These are phyloP conservation scores for Dascillus cervinus DNA, from an alignment of 2,888 invertebrate genomes.

Conservation along the genomic window DNA sequence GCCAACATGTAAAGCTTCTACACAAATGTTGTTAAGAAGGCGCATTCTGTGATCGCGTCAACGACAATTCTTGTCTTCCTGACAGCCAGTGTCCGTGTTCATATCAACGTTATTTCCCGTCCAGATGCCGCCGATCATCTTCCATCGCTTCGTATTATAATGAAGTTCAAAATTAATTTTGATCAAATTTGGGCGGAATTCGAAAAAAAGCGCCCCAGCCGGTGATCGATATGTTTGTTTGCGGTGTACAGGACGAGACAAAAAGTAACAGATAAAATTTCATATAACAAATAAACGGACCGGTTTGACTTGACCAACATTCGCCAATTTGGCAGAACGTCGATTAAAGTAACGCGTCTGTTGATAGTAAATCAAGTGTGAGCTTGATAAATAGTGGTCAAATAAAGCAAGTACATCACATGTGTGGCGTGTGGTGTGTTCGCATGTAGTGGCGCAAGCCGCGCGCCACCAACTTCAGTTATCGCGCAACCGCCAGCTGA, in stretches of 20 bases:
- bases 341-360: slow-evolving; percentile 24
- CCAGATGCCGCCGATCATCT: slow-evolving; percentile 21
- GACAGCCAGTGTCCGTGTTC: slow-evolving; percentile 21
- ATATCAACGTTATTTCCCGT: slow-evolving; percentile 21
- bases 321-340: slow-evolving; percentile 11
- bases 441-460: slow-evolving; percentile 8
- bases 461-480: slow-evolving; percentile 16
- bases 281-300: too few species aligned
- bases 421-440: slow-evolving; percentile 16
- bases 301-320: too few species aligned
- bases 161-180: slow-evolving; percentile 26
- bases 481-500: slow-evolving; percentile 28
- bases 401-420: slow-evolving; percentile 20
- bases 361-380: slow-evolving; percentile 34
- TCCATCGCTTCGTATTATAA: slow-evolving; percentile 20
- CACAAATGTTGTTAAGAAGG: too few species aligned
- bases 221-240: too few species aligned
- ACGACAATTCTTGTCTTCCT: slow-evolving; percentile 22
- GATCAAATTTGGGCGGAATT: slow-evolving; percentile 15
- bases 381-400: slow-evolving; percentile 27
- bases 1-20: too few species aligned
- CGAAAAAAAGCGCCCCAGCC: slow-evolving; percentile 3
- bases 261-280: too few species aligned
- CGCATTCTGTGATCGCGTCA: slow-evolving; percentile 16
- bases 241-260: too few species aligned